Conservation (phyloP, 92 coral and sea anemone species). For the Galaxea fascicularis region DNA sequence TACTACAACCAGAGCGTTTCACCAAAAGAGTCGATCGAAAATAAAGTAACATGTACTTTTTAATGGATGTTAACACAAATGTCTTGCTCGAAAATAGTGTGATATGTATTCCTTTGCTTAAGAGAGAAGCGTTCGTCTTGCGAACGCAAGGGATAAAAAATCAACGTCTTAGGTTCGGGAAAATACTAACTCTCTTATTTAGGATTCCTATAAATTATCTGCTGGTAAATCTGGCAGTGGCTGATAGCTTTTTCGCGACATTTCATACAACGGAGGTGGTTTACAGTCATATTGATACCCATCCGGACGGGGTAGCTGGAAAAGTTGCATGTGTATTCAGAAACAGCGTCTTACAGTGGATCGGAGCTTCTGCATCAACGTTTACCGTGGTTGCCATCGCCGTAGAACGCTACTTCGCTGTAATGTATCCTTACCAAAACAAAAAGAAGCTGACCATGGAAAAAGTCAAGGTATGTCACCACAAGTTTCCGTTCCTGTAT, state of each 20-base stretch:
- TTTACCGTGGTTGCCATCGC: neutral
- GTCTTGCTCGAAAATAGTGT: too few relatives aligned
- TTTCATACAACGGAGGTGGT: neutral
- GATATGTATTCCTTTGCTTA: too few relatives aligned
- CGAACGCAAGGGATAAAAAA: too few relatives aligned
- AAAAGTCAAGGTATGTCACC: constrained; percentile 6
- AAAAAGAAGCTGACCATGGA: neutral
- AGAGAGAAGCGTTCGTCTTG: too few relatives aligned
- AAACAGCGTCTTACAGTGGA: neutral
- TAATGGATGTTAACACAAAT: too few relatives aligned
- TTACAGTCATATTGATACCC: neutral
- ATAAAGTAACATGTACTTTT: too few relatives aligned
- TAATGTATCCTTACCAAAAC: neutral
- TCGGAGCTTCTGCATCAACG: neutral
- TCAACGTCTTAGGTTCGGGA: neutral
- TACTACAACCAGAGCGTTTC: too few relatives aligned
- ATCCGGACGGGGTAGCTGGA: neutral
- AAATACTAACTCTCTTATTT: too few relatives aligned
- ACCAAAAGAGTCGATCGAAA: too few relatives aligned
- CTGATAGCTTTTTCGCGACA: neutral
- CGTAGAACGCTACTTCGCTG: neutral
- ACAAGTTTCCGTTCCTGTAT: too few relatives aligned
- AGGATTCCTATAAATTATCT: constrained; percentile 14
- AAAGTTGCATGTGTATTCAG: neutral
- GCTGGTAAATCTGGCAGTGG: constrained; percentile 1